Base-by-base conservation (phyloP, 2,888 invertebrate genomes). In the Dolichomitus sp. region DNA sequence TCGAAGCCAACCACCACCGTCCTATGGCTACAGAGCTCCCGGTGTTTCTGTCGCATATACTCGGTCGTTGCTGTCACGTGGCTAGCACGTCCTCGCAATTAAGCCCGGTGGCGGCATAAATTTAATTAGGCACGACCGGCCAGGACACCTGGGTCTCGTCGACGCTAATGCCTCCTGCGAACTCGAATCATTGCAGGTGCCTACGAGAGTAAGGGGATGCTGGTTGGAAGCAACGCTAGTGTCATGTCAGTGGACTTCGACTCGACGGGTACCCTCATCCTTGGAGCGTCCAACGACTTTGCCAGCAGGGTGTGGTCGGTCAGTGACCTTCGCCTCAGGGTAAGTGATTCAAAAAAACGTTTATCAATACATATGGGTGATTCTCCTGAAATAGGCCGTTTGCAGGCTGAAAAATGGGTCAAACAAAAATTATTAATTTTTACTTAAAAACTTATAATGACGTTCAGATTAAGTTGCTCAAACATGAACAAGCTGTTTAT, bases 211-310 rank as follows among this genome's bases (percentile, higher is more conserved):
- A 96, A 96, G 92, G 98, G 97, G 30, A 95, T 96, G 61, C 95
- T 99, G 83, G 96, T 97, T 30, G 99, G 99, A 7, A 98, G 99
- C 90, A 99, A 99, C 94, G 98, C 98, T 23, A 98, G 98, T 66
- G 97, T 99, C 27, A 99, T 98, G 96, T 98, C 99, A 0, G 96
- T 99, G 80, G 99, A 99, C 93, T 99, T 99, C 94, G 99, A 99
- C 94, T 95, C 97, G 52, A 98, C 98, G 78, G 99, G 98, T 73
- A 96, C 96, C 12, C 95, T 97, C 90, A 95, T 99, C 81, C 95
- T 99, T 74, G 99, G 97, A 17, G 98, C 99, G 63, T 99, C 99
- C 57, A 99, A 98, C 94, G 99, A 99, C 94, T 98, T 97, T 94
- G 99, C 99, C 19, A 98, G 98, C 92, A 96, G 99, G 81, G 97